Conservation (phyloP, 2,888 invertebrate genomes). For the Lepidochrysops patricia region DNA sequence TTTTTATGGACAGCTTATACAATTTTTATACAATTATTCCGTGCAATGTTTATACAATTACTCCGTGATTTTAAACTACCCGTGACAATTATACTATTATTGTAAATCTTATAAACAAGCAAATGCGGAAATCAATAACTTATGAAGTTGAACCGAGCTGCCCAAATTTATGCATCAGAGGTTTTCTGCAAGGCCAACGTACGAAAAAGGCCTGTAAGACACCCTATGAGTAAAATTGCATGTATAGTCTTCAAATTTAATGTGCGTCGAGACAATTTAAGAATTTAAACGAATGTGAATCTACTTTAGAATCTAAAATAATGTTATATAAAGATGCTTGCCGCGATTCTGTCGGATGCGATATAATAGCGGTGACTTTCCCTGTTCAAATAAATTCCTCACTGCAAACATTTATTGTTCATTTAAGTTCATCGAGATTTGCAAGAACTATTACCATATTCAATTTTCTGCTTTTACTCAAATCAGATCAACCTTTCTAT, state of each 20-base stretch:
- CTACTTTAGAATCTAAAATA: no score
- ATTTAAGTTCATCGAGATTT: not conserved
- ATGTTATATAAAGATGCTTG: no score
- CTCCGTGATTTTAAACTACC: not conserved
- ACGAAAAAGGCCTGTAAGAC: conserved; percentile 41
- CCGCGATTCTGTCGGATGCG: not conserved
- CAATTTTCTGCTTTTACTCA: not conserved
- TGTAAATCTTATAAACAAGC: not conserved
- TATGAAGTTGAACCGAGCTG: not conserved
- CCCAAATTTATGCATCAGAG: conserved; percentile 22
- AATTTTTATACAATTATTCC: not conserved
- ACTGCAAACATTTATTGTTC: not conserved
- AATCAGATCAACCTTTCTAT: not conserved
- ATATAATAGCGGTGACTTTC: not conserved
- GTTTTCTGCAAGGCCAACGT: conserved; percentile 32
- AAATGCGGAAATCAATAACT: not conserved
- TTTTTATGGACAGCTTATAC: not conserved
- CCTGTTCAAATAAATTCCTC: not conserved
- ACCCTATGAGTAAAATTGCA: conserved; percentile 24
- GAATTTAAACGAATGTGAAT: not conserved
- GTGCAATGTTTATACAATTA: not conserved
- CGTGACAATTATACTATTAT: not conserved
- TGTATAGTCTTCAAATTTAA: not conserved
- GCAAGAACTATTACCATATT: not conserved
- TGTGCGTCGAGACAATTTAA: not conserved